Base-by-base conservation (phyloP, 2,797 vertebrate genomes). In the Jordanella pulchra region DNA sequence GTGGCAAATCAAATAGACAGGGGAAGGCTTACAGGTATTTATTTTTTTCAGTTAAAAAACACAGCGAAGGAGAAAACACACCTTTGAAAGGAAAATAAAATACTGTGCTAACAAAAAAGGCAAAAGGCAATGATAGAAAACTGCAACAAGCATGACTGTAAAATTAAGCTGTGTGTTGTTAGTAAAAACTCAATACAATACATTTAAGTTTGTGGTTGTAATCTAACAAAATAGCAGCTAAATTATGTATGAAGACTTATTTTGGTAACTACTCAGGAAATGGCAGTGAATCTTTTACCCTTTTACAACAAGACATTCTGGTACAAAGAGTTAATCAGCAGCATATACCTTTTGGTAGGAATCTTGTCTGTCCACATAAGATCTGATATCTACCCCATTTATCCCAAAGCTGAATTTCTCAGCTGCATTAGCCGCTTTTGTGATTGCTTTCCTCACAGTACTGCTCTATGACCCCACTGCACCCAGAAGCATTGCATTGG, bases 341-440 rank as follows among this genome's bases (percentile, higher is more conserved):
- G 61, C 54, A 27, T 35, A 1, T 25, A 21, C 14, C 28, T 66
- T 14, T 47, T n/a, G 50, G n/a, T 54, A 27, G 28, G 3, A n/a
- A 48, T 23, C 64, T 48, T 35, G 27, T 23, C 39, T 27, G n/a
- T 15, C 42, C 64, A 56, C 44, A 67, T 39, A 60, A 27, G 47
- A n/a, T 53, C 65, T 67, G 13, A 25, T 67, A 64, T 51, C 69
- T 61, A 42, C 53, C 27, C 45, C 39, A 25, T 51, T 64, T 21
- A 44, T 11, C 47, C 27, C 28, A 51, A 28, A 28, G 27, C 25
- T 65, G 35, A 50, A 65, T 63, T 44, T 61, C 63, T 54, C 55
- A 70, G 69, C 28, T n/a, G 25, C 35, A 50, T 70, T 70, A 70
- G 56, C 44, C 47, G 27, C 44, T 54, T 39, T 12, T 65, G 48